A percentile compares a stretch with the other conserved stretches of the same genome.
These are phyloP conservation scores for Cichladusa arquata DNA, from an alignment of 2,113 vertebrate species.

Conservation along the genomic window DNA sequence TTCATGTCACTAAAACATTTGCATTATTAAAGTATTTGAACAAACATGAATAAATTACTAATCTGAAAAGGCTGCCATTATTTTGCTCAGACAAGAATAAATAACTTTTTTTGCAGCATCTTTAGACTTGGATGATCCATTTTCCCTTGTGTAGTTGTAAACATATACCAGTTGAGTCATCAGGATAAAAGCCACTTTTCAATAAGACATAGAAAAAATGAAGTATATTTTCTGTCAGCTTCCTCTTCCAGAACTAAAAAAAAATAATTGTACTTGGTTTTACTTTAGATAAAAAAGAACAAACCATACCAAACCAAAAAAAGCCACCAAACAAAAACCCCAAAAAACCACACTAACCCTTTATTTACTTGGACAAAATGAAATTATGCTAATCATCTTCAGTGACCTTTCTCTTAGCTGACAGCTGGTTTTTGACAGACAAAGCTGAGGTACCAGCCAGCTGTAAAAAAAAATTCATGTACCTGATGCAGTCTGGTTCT, in stretches of 20 bases:
- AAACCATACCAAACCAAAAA: not conserved
- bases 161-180: not conserved
- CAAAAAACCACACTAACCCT: not conserved
- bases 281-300: not conserved
- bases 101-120: not conserved
- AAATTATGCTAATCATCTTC: not conserved
- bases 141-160: not conserved
- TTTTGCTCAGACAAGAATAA: not conserved
- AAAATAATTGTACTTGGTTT: not conserved
- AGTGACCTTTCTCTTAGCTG: not conserved
- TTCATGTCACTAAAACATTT: conserved; percentile 1
- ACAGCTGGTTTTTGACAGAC: not conserved
- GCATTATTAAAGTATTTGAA: conserved; percentile 9
- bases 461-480: not conserved
- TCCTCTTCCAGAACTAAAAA: not conserved
- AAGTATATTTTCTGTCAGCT: not conserved
- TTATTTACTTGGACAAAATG: not conserved
- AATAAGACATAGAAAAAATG: not conserved
- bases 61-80: not conserved
- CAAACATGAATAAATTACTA: not conserved
- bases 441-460: not conserved
- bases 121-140: not conserved
- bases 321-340: too few relatives aligned
- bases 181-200: not conserved
- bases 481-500: not conserved